phyloP scores from a whole-genome alignment of 2,113 vertebrate species.

The Tachuris rubrigastra region DNA sequence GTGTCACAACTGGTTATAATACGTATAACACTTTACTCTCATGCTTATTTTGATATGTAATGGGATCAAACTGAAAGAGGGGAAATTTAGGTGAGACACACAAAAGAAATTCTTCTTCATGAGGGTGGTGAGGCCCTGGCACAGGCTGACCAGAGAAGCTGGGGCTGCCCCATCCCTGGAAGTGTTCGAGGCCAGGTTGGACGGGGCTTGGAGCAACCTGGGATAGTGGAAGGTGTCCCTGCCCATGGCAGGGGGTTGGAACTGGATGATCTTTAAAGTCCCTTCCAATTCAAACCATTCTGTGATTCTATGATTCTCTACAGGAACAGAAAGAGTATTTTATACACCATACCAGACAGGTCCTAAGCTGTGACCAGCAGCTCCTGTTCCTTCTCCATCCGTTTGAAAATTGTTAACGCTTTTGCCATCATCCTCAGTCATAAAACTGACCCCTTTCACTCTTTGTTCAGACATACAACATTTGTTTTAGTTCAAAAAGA shows the following conservation, averaged over 20 bases:
- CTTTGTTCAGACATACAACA: background rate
- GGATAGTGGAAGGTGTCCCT: rapidly evolving
- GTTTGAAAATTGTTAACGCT: background rate
- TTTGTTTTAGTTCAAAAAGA: background rate
- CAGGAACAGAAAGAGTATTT: background rate
- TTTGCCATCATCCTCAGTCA: background rate
- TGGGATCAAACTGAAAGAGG: background rate
- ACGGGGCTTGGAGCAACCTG: rapidly evolving
- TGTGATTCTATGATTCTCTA: rapidly evolving
- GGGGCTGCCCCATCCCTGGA: background rate
- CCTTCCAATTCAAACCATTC: background rate
- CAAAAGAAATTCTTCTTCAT: background rate
- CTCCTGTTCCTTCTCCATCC: background rate
- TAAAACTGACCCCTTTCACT: background rate
- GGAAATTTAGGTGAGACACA: background rate
- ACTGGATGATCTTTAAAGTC: background rate
- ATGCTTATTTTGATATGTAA: background rate
- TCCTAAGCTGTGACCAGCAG: background rate
- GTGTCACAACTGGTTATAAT: background rate
- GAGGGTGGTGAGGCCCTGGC: background rate
- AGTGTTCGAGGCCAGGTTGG: background rate
- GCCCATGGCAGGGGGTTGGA: background rate
- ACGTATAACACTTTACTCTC: background rate
- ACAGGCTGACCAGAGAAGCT: background rate
- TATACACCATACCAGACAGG: background rate